Evolutionary conservation across 2,113 vertebrate species (phyloP).

Genomic region (Pavo muticus): DNA sequence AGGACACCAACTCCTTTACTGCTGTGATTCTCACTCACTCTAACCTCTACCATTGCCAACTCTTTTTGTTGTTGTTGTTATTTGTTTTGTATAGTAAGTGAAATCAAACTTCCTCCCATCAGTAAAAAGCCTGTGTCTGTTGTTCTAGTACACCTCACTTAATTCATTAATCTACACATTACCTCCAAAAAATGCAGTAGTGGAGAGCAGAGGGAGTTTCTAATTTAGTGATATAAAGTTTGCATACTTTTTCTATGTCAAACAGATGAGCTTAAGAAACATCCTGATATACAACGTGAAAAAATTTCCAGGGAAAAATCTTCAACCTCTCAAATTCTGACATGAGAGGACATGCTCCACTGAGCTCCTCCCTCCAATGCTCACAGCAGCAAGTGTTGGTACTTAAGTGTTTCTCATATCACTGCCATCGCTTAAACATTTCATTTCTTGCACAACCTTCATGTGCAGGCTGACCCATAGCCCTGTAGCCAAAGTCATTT

Average conservation of each 20-base stretch:
- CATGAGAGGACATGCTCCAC: not conserved
- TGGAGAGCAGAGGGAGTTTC: not conserved
- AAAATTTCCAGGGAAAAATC: not conserved
- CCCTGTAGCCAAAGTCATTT: not conserved
- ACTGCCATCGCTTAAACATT: not conserved
- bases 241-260: not conserved
- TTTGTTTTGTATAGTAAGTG: not conserved
- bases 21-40: not conserved
- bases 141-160: not conserved
- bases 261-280: not conserved
- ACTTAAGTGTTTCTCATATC: not conserved
- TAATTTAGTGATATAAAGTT: not conserved
- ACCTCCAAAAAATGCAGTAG: not conserved
- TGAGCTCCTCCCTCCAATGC: not conserved
- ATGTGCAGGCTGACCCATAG: fast-evolving
- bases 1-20: not conserved
- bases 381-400: not conserved
- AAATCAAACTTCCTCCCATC: not conserved
- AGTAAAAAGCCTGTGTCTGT: not conserved
- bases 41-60: not conserved
- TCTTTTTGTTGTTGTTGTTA: not conserved
- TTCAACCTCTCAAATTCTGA: not conserved
- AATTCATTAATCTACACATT: not conserved
- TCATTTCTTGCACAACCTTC: not conserved
- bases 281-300: not conserved